These are phyloP conservation scores for Lophius piscatorius DNA, from an alignment of 2,113 vertebrate species.

Conservation along the genomic window DNA sequence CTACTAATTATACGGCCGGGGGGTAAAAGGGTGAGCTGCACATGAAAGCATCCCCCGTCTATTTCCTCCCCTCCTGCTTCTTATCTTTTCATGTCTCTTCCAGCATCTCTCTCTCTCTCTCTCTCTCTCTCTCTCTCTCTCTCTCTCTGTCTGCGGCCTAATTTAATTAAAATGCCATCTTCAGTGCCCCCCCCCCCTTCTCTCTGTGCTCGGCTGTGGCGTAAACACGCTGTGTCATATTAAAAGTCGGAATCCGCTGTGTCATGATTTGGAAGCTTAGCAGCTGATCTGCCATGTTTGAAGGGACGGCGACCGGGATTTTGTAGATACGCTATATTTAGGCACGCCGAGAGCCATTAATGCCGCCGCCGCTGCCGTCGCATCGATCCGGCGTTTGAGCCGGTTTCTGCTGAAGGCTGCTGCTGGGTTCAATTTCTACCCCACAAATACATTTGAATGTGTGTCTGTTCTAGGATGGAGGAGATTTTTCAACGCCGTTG, in stretches of 20 bases:
- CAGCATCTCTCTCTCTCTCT: conserved; percentile 46
- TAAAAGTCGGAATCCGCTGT: conserved; percentile 62
- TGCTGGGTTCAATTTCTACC: no score
- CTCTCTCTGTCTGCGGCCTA: conserved; percentile 53
- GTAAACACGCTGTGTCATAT: conserved; percentile 71
- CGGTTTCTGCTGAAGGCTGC: conserved; percentile 9
- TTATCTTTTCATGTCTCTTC: conserved; percentile 23
- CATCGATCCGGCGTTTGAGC: conserved; percentile 1
- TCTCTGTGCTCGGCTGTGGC: conserved; percentile 58
- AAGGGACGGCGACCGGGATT: conserved; percentile 44
- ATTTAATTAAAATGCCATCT: conserved; percentile 76
- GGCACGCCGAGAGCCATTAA: no score
- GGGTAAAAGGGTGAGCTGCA: conserved; percentile 42
- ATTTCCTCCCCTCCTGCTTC: conserved; percentile 6
- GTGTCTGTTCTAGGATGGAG: conserved; percentile 18
- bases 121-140: conserved; percentile 31
- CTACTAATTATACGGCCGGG: conserved; percentile 45
- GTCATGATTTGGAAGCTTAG: conserved; percentile 66
- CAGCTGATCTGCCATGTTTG: conserved; percentile 57
- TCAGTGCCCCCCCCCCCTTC: conserved; percentile 49
- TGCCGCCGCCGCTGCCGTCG: no score
- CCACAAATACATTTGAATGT: no score
- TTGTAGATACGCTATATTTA: no score
- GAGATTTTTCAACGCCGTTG: not conserved
- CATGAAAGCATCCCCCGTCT: conserved; percentile 39